Base-by-base conservation (phyloP, 2,888 invertebrate species). In the Melinaea menophilus region DNA sequence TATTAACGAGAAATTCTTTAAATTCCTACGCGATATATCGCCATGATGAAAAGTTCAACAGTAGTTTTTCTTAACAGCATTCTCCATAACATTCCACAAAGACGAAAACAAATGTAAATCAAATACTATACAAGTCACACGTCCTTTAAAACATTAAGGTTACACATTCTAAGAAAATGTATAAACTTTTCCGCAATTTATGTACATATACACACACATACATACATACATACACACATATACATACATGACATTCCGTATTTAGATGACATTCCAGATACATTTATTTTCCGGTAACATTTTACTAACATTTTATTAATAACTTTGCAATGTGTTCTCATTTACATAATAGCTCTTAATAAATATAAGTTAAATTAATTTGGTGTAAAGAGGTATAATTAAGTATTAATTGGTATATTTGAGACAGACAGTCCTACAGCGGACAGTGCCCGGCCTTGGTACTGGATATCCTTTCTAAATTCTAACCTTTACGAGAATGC, bases 391-490 rank as follows among this genome's bases (percentile, higher is more conserved):
- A 46, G 4, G n/a, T 46, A n/a, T 46, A n/a, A 51, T 22, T 51
- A 31, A 31, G 51, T 51, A 5, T 37, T 41, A 41, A 41, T 41
- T 41, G 41, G 7, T 41, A n/a, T 51, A 9, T 3, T 51, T 51
- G 51, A 31, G 22, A 31, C 51, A 51, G 51, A 11, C 22, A 31
- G 71, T 61, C 63, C 67, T 41, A 41, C 55, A 48, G 55, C 69
- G 68, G 70, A 67, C 69, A 71, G 60, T 65, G 64, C 41, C 55
- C 62, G 65, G 62, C 78, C 78, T 77, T 75, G 73, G 41, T 9
- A 41, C 7, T 41, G 58, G 45, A 37, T 66, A 72, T 75, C 77
- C 77, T 75, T 77, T 77, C 77, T 77, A 77, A 77, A 47, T 56
- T 68, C 46, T 66, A 69, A 65, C 67, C 63, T 67, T 67, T 67